phyloP scores from a whole-genome alignment of 2,888 invertebrate species.

The Phaonia tiefii region DNA sequence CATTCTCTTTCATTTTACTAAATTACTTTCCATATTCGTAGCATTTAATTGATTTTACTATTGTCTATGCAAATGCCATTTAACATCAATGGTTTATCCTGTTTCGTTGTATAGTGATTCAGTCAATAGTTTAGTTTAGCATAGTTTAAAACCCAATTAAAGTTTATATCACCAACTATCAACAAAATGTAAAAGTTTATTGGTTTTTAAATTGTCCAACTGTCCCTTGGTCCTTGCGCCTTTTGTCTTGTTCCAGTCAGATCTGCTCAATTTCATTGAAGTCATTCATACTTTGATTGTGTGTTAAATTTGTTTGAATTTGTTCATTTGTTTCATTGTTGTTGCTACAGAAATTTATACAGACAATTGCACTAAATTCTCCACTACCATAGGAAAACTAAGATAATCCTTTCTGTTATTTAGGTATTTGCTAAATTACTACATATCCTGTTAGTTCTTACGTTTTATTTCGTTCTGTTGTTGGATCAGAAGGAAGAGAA shows the following conservation, averaged over 20 bases:
- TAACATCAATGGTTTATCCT: conserved; percentile 18
- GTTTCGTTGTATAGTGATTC: conserved; percentile 19
- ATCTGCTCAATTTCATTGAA: neutral
- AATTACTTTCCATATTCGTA: too few relatives aligned
- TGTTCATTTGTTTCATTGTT: conserved; percentile 11
- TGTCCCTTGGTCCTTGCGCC: neutral
- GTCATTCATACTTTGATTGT: conserved; percentile 52
- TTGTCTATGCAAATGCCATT: conserved; percentile 24
- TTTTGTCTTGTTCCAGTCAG: too few relatives aligned
- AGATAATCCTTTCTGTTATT: conserved; percentile 7
- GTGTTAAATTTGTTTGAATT: conserved; percentile 49
- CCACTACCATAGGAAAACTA: neutral
- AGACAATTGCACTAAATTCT: conserved; percentile 6
- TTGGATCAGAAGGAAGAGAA: too few relatives aligned
- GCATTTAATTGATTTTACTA: conserved; percentile 13
- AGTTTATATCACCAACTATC: too few relatives aligned
- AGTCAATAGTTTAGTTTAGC: neutral
- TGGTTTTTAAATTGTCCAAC: too few relatives aligned
- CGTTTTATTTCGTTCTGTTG: neutral
- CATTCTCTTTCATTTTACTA: too few relatives aligned
- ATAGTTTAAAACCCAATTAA: too few relatives aligned
- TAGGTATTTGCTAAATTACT: neutral
- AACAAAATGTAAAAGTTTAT: too few relatives aligned
- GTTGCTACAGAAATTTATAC: conserved; percentile 31
- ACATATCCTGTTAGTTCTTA: conserved; percentile 5